Evolutionary conservation across 2,113 vertebrate species (phyloP).

Genomic region (Serilophus lunatus): DNA sequence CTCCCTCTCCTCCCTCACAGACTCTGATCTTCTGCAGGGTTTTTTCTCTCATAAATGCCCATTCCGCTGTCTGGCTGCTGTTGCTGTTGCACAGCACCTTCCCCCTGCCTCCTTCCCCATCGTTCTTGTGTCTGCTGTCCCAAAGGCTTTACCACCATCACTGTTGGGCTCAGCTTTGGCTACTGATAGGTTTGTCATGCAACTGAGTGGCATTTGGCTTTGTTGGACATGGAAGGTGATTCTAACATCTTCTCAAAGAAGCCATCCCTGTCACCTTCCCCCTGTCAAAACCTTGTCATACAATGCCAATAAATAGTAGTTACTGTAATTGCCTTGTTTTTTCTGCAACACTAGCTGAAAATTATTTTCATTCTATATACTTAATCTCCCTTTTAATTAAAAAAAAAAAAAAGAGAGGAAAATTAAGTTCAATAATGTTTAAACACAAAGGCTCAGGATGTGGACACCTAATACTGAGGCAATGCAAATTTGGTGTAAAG

Average conservation of each 20-base stretch:
- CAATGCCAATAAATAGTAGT: background rate
- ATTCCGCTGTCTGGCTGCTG: background rate
- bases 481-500: background rate
- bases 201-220: background rate
- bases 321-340: background rate
- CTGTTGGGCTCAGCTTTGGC: background rate
- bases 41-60: background rate
- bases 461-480: background rate
- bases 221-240: background rate
- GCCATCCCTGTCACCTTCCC: background rate
- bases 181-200: background rate
- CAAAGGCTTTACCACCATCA: background rate
- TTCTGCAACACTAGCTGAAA: background rate
- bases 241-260: background rate
- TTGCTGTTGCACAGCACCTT: background rate
- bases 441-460: background rate
- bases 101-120: too few relatives aligned
- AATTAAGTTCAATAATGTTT: background rate
- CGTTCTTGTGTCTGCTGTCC: background rate
- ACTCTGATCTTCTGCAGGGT: background rate
- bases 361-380: background rate
- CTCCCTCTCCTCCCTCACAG: background rate
- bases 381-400: background rate
- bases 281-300: fast-evolving
- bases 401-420: background rate